Conservation (phyloP, 2,797 vertebrate species). For the Atherinosoma microstoma region DNA sequence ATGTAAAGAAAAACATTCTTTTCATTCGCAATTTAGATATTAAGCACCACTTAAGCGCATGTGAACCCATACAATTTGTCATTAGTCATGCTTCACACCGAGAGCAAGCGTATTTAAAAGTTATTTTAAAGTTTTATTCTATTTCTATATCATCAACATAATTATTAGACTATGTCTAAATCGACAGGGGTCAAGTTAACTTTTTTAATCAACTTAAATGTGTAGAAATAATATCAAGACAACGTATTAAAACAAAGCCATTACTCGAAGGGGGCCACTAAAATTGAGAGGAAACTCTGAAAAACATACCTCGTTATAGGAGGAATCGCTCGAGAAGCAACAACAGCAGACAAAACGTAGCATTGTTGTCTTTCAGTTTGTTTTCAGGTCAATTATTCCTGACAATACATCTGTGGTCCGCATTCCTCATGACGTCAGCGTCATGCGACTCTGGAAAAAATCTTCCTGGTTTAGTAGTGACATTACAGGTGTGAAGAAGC, state of each 20-base stretch:
- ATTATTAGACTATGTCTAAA: background rate
- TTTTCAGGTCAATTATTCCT: constrained; percentile 66
- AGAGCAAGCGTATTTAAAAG: background rate
- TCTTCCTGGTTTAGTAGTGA: constrained; percentile 50
- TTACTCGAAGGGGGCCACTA: background rate
- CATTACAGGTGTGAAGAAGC: background rate
- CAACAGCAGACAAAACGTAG: constrained; percentile 66
- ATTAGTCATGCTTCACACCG: constrained; percentile 9
- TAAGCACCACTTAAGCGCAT: background rate
- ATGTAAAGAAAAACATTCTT: background rate
- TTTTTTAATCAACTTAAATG: background rate
- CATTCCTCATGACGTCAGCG: constrained; percentile 72
- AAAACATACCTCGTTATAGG: constrained; percentile 67
- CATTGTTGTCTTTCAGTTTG: constrained; percentile 56
- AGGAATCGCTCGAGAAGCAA: constrained; percentile 52
- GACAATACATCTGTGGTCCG: constrained; percentile 48
- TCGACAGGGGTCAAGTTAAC: background rate
- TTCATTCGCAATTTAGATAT: background rate
- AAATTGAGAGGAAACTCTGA: background rate
- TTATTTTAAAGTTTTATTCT: background rate
- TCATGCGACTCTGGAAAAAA: constrained; percentile 62
- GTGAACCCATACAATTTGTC: background rate
- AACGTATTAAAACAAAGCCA: background rate
- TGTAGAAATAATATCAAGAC: background rate
- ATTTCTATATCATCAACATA: background rate